Base-by-base conservation (phyloP, 1,140 invertebrate species). In the Microplitis mediator region DNA sequence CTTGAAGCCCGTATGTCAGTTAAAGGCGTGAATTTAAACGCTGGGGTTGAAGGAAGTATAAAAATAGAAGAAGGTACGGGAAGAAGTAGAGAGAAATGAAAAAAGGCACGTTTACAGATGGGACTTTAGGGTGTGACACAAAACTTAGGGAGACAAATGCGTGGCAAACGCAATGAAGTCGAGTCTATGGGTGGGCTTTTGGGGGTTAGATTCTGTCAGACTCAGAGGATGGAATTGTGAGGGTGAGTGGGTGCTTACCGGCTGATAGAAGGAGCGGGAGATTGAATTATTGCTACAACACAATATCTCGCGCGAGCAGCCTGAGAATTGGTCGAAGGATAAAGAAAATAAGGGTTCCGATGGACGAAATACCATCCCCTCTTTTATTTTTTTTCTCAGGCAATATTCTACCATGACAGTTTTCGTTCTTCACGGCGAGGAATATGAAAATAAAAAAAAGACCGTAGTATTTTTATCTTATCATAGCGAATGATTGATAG, bases 101-200 rank as follows among this genome's bases (percentile, higher is more conserved):
- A 75, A 69, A 76, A 77, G 74, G 73, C 73, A 78, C 71, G 70
- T 73, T 60, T 39, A 62, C 54, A 69, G 65, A 73, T 66, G 74
- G 66, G 69, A 23, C 62, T 32, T 36, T 75, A 70, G 76, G 78
- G 78, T 77, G 80, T 78, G 80, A 82, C 78, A 72, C 73, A 77
- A 45, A 74, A 78, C 66, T 76, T 75, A 78, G 66, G 65, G 71
- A 80, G 76, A 82, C 79, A 81, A 82, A 82, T 66, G 82, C 76
- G 72, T 72, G 70, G 71, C 63, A 68, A 70, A 79, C 77, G 81
- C 80, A 81, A 83, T 79, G 79, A 82, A 82, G 80, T 80, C 76
- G 80, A 77, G 78, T 79, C 75, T 74, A 76, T 78, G 78, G 80
- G 78, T 77, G 76, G 71, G 52, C 39, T 70, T 54, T 75, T 60